phyloP scores from a whole-genome alignment of 92 coral and sea anemone genomes.

The Paragorgia papillata region DNA sequence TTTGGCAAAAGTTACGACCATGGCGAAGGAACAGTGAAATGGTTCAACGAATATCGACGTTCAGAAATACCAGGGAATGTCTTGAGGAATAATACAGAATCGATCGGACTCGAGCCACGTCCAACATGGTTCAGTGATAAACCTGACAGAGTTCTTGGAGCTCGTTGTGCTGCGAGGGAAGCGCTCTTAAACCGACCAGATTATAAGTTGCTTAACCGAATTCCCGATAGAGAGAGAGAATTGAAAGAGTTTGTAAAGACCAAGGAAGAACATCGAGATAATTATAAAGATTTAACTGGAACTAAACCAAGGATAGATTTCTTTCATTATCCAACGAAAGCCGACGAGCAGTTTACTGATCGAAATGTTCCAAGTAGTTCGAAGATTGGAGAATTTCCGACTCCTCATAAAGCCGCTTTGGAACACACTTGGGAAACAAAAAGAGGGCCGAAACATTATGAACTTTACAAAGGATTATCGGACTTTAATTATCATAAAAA shows the following conservation, averaged over 20 bases:
- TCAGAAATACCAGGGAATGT: conserved; percentile 74
- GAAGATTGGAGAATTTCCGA: conserved; percentile 73
- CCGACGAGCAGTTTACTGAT: conserved; percentile 81
- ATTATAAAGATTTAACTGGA: conserved; percentile 80
- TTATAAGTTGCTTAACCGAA: conserved; percentile 74
- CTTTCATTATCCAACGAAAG: conserved; percentile 94
- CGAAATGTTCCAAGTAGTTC: conserved; percentile 46
- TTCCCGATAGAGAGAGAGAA: conserved; percentile 95
- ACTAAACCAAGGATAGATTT: conserved; percentile 69
- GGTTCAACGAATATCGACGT: conserved; percentile 96
- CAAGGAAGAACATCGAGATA: conserved; percentile 79
- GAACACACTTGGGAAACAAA: conserved; percentile 77
- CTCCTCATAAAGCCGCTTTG: conserved; percentile 68
- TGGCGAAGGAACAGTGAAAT: conserved; percentile 80
- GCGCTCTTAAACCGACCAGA: conserved; percentile 73
- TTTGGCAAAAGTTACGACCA: conserved; percentile 59
- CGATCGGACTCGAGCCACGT: conserved; percentile 69
- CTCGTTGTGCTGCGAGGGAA: conserved; percentile 71
- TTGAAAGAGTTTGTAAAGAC: conserved; percentile 69
- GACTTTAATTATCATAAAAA: conserved; percentile 34
- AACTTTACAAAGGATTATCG: conserved; percentile 64
- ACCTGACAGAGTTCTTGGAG: conserved; percentile 89
- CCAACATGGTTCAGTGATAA: conserved; percentile 90
- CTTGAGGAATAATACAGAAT: conserved; percentile 61
- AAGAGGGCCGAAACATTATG: conserved; percentile 90